Percentiles rank a stretch among this genome's conserved stretches.
phyloP scores from a whole-genome alignment of 2,888 invertebrate species.

The Nomada ruficornis region DNA sequence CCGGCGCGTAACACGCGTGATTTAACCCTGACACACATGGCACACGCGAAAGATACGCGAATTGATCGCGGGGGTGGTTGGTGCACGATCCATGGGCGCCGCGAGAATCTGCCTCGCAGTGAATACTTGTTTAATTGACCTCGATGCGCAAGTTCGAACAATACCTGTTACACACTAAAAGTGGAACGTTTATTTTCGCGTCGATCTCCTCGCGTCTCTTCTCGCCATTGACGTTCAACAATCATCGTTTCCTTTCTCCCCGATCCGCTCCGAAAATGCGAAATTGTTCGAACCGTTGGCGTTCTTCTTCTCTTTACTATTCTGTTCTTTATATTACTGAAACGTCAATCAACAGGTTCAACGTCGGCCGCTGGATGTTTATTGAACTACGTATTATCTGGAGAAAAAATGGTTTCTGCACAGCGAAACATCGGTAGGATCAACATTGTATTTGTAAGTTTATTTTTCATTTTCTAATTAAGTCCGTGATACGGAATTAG shows the following conservation, averaged over 20 bases:
- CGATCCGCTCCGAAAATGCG: neutral
- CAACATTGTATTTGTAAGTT: neutral
- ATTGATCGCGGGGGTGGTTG: slow-evolving; percentile 18
- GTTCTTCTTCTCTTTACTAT: neutral
- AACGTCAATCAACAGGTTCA: slow-evolving; percentile 11
- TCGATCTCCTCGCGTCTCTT: slow-evolving; percentile 3
- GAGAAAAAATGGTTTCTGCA: neutral
- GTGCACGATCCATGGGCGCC: slow-evolving; percentile 9
- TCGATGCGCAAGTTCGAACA: slow-evolving; percentile 45
- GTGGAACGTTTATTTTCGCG: slow-evolving; percentile 50
- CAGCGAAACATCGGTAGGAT: neutral
- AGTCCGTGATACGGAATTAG: neutral
- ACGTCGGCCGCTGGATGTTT: neutral
- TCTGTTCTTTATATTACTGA: slow-evolving; percentile 4
- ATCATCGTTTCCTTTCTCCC: neutral
- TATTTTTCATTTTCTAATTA: neutral
- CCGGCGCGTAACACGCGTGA: slow-evolving; percentile 21
- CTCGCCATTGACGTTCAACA: slow-evolving; percentile 1
- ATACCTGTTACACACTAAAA: slow-evolving; percentile 38
- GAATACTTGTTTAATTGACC: slow-evolving; percentile 58
- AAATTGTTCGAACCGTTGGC: neutral
- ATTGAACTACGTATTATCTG: neutral
- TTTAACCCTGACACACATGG: slow-evolving; percentile 66
- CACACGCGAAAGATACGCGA: slow-evolving; percentile 38
- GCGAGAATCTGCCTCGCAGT: neutral